Percentiles rank a stretch among this genome's conserved stretches.
Conservation (phyloP, 2,113 vertebrate species). For the Narcine bancroftii region DNA sequence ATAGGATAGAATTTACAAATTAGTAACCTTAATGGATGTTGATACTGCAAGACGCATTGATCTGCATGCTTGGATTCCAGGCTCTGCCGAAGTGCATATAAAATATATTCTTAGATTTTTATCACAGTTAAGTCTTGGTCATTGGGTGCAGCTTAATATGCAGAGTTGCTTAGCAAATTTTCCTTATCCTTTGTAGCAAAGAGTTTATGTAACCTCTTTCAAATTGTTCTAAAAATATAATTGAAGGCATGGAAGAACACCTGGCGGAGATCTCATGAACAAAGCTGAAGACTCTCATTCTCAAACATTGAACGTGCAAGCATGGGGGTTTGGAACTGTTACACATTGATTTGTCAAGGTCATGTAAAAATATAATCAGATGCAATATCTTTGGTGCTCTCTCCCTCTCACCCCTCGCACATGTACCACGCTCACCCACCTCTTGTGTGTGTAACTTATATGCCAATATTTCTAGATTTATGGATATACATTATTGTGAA, state of each 20-base stretch:
- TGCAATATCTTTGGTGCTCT: background rate
- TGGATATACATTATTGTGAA: background rate
- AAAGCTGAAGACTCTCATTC: background rate
- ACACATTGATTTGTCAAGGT: slow-evolving; percentile 18
- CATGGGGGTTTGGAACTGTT: background rate
- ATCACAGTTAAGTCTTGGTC: background rate
- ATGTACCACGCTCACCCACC: too few relatives aligned
- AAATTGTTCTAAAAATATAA: background rate
- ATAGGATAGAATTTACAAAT: background rate
- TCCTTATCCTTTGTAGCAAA: background rate
- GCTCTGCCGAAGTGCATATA: background rate
- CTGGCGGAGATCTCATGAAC: background rate
- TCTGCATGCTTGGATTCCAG: background rate
- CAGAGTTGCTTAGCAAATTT: background rate
- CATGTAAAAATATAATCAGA: slow-evolving; percentile 14
- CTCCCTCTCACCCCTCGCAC: too few relatives aligned
- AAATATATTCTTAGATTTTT: background rate
- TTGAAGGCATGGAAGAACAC: background rate
- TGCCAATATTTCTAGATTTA: background rate
- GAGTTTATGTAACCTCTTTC: background rate
- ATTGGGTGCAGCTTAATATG: background rate
- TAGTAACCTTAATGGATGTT: background rate
- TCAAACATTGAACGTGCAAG: background rate
- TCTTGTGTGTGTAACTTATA: background rate
- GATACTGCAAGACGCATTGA: background rate